Percentiles rank a stretch among this genome's conserved stretches.
Conservation (phyloP, 2,113 vertebrate genomes). For the Rhadina sibilatrix region DNA sequence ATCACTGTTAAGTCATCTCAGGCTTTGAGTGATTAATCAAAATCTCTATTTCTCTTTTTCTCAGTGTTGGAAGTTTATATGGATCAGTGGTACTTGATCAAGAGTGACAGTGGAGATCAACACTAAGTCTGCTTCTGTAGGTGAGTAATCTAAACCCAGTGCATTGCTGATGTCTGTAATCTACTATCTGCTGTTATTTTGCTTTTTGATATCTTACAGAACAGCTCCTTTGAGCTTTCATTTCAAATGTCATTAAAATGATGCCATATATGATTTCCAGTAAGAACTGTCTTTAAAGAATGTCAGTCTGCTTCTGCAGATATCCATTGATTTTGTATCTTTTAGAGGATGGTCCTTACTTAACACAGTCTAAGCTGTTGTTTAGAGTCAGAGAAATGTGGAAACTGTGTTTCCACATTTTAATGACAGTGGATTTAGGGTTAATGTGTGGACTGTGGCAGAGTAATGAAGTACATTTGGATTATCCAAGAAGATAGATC, state of each 20-base stretch:
- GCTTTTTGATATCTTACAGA: not conserved
- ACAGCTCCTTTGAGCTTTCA: not conserved
- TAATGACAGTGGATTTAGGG: not conserved
- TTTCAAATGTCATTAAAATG: not conserved
- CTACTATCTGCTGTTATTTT: not conserved
- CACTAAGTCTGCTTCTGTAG: not conserved
- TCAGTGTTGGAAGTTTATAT: slow-evolving; percentile 28
- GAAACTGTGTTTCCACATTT: not conserved
- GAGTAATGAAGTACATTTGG: not conserved
- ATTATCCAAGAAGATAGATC: not conserved
- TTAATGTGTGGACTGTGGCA: not conserved
- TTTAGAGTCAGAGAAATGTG: not conserved
- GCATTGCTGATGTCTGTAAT: not conserved
- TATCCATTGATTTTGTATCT: not conserved
- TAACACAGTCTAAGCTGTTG: not conserved
- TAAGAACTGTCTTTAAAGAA: not conserved
- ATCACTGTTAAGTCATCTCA: not conserved
- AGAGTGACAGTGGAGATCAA: not conserved
- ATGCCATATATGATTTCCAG: not conserved
- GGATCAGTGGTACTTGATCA: slow-evolving; percentile 10
- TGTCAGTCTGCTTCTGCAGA: not conserved
- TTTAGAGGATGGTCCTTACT: not conserved
- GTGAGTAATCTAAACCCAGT: slow-evolving; percentile 28
- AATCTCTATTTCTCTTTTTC: not conserved
- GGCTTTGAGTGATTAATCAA: not conserved